phyloP scores from a whole-genome alignment of 2,888 invertebrate genomes.

The Meiosimyza platycephala region DNA sequence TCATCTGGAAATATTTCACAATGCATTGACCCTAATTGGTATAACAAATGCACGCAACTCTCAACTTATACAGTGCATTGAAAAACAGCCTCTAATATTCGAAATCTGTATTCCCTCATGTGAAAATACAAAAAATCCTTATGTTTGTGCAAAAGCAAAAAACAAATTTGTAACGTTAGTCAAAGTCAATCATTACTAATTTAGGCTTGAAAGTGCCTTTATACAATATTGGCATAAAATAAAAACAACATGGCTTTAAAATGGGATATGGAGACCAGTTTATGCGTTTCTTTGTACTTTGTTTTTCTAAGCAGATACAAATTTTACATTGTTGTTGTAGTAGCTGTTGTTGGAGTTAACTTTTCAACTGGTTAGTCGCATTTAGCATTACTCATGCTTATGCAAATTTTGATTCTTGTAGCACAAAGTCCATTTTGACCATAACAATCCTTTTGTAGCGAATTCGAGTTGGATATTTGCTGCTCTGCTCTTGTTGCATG shows the following conservation, averaged over 20 bases:
- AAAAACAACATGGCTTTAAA: not conserved
- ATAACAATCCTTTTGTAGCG: not conserved
- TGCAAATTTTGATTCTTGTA: slow-evolving; percentile 50
- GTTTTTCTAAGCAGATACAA: not conserved
- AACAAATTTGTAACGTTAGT: slow-evolving; percentile 39
- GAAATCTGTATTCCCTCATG: not conserved
- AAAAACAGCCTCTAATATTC: not conserved
- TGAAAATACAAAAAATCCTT: not conserved
- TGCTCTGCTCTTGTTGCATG: too few relatives aligned
- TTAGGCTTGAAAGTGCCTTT: slow-evolving; percentile 36
- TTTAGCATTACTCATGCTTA: slow-evolving; percentile 44
- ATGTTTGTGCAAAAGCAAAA: slow-evolving; percentile 25
- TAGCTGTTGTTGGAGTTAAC: not conserved
- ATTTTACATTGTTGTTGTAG: not conserved
- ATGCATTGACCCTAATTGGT: slow-evolving; percentile 40
- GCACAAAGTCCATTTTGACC: slow-evolving; percentile 35
- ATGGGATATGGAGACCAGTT: slow-evolving; percentile 15
- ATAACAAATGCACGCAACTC: slow-evolving; percentile 32
- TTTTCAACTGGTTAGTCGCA: slow-evolving; percentile 35
- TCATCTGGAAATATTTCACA: slow-evolving; percentile 28
- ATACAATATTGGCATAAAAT: slow-evolving; percentile 38
- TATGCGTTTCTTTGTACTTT: slow-evolving; percentile 2
- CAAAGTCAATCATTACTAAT: slow-evolving; percentile 45
- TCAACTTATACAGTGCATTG: not conserved
- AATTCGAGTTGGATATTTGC: too few relatives aligned